Evolutionary conservation across 2,888 invertebrate species (phyloP).

Genomic region (Dicranocentrus wangi): DNA sequence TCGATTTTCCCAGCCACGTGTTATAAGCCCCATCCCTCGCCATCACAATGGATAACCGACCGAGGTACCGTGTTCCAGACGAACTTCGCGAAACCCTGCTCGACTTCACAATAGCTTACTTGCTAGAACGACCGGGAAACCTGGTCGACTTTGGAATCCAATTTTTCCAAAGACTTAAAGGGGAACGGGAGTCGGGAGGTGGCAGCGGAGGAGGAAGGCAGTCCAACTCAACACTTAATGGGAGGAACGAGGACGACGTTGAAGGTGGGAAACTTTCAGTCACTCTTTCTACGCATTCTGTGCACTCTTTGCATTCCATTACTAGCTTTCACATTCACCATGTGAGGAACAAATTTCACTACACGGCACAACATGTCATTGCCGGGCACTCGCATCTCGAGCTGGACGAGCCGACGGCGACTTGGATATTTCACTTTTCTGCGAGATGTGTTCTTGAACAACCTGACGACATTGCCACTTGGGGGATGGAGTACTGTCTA

Average conservation of each 20-base stretch:
- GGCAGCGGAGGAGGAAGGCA: not conserved
- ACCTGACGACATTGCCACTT: constrained; percentile 10
- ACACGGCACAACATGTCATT: constrained; percentile 73
- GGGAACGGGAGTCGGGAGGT: constrained; percentile 61
- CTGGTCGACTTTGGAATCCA: constrained; percentile 69
- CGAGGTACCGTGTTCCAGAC: constrained; percentile 84
- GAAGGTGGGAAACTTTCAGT: constrained; percentile 75
- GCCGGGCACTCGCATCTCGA: constrained; percentile 78
- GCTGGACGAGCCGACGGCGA: constrained; percentile 69
- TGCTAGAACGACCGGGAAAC: constrained; percentile 81
- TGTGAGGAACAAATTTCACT: too few relatives aligned
- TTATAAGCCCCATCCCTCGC: too few relatives aligned
- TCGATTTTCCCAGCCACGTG: too few relatives aligned
- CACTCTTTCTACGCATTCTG: not conserved
- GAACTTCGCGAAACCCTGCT: constrained; percentile 94
- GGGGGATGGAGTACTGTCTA: not conserved
- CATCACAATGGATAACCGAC: constrained; percentile 45
- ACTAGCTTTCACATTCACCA: too few relatives aligned
- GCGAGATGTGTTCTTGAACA: constrained; percentile 15
- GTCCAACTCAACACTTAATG: not conserved
- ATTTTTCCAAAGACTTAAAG: constrained; percentile 69
- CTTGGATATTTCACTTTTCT: constrained; percentile 19
- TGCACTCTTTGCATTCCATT: not conserved
- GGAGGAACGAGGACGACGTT: constrained; percentile 74
- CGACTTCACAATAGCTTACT: constrained; percentile 96